These are phyloP conservation scores for Tenualosa ilisha DNA, from an alignment of 2,797 vertebrate genomes.

Conservation along the genomic window DNA sequence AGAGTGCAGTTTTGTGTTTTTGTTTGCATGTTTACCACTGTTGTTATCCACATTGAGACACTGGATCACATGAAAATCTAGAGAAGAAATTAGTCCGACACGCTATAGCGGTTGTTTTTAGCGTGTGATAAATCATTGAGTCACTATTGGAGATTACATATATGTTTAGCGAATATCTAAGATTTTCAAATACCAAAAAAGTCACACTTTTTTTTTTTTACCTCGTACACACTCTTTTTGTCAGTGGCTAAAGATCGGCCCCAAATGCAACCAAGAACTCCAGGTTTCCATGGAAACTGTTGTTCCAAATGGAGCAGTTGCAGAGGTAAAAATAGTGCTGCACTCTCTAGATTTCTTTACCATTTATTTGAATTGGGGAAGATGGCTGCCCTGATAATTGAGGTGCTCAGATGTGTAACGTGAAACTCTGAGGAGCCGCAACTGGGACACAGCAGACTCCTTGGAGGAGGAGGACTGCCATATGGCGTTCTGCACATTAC, in stretches of 20 bases:
- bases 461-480: constrained; percentile 37
- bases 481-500: constrained; percentile 50
- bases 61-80: background rate
- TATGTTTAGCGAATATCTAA: background rate
- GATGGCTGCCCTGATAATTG: constrained; percentile 51
- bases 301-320: constrained; percentile 52
- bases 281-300: constrained; percentile 69
- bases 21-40: background rate
- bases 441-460: constrained; percentile 43
- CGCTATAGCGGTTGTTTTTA: background rate
- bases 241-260: constrained; percentile 28
- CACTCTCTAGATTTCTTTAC: constrained; percentile 48
- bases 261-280: constrained; percentile 51
- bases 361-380: constrained; percentile 49
- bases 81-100: background rate
- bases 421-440: constrained; percentile 39
- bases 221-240: background rate
- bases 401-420: constrained; percentile 50
- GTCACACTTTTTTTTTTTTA: background rate
- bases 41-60: background rate
- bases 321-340: constrained; percentile 24
- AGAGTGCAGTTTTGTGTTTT: background rate
- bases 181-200: background rate
- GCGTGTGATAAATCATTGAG: background rate
- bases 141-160: background rate